Percentiles rank a stretch among this genome's conserved stretches.
phyloP scores from a whole-genome alignment of 2,888 invertebrate genomes.

The Trichogramma dendrolimi region DNA sequence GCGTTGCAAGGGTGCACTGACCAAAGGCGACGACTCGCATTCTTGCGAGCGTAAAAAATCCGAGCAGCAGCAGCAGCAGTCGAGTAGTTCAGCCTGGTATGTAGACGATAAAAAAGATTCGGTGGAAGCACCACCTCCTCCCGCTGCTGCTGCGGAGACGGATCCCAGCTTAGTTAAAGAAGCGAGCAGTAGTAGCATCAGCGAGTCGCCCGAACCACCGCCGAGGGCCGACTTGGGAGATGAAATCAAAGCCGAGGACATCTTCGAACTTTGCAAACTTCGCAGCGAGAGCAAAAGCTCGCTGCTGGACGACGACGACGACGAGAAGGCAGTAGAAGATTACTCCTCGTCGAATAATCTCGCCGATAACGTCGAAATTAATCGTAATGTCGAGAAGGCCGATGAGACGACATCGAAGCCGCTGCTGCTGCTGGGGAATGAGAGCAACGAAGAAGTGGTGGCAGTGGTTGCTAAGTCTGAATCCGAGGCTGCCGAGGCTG shows the following conservation, averaged over 20 bases:
- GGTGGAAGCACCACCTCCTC: neutral
- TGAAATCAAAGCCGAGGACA: slow-evolving; percentile 7
- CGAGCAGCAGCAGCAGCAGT: slow-evolving; percentile 16
- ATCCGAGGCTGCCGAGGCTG: neutral
- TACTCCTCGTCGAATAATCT: neutral
- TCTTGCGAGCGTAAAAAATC: slow-evolving; percentile 38
- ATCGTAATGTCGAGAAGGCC: too few relatives aligned
- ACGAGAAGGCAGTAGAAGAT: slow-evolving; percentile 15
- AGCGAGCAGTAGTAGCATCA: too few relatives aligned
- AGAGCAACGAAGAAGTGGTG: slow-evolving; percentile 14
- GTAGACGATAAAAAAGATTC: slow-evolving; percentile 19
- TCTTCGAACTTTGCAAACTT: slow-evolving; percentile 21
- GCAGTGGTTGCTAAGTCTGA: neutral
- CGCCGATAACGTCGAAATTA: slow-evolving; percentile 22
- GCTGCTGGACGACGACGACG: slow-evolving; percentile 40
- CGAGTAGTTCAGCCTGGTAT: slow-evolving; percentile 15
- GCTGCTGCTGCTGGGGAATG: neutral
- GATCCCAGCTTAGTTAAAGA: too few relatives aligned
- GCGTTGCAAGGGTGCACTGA: slow-evolving; percentile 55
- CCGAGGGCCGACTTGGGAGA: too few relatives aligned
- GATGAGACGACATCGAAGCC: too few relatives aligned
- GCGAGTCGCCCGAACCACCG: too few relatives aligned
- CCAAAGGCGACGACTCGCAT: slow-evolving; percentile 39
- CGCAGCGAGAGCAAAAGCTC: slow-evolving; percentile 22
- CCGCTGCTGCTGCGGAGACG: too few relatives aligned